Conservation (phyloP, 2,113 vertebrate genomes). For the Ursus arctos region DNA sequence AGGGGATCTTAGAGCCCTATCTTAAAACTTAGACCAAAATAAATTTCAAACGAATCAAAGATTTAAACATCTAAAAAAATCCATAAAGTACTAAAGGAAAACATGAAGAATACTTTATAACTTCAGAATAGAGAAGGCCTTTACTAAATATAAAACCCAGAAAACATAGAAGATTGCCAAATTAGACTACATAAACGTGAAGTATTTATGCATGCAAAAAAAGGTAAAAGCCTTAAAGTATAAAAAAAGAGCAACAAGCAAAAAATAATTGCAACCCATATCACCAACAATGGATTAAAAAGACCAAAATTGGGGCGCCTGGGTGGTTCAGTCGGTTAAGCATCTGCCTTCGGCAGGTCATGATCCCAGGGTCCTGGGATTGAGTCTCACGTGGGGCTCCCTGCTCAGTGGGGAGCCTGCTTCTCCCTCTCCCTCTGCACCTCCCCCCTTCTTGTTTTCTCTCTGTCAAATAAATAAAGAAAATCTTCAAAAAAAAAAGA, state of each 20-base stretch:
- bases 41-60: neutral
- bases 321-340: neutral
- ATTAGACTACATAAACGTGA: neutral
- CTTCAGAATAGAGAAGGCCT: conserved; percentile 9
- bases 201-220: neutral
- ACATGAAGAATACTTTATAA: neutral
- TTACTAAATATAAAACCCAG: neutral
- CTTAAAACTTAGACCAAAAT: neutral
- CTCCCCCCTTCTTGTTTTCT: too few species aligned
- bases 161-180: neutral
- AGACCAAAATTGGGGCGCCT: neutral
- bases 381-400: neutral
- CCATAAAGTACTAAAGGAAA: neutral
- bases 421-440: too few species aligned
- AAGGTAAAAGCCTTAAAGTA: neutral
- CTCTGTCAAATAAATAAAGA: too few species aligned
- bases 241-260: neutral
- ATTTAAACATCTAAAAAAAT: neutral
- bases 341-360: neutral
- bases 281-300: neutral
- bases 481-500: neutral
- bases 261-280: neutral
- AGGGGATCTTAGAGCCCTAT: neutral
- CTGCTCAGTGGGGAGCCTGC: neutral
- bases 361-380: neutral